Percentiles rank a stretch among this genome's conserved stretches.
phyloP scores from a whole-genome alignment of 64 coral and sea anemone species.

The Dendrophyllia cribrosa region DNA sequence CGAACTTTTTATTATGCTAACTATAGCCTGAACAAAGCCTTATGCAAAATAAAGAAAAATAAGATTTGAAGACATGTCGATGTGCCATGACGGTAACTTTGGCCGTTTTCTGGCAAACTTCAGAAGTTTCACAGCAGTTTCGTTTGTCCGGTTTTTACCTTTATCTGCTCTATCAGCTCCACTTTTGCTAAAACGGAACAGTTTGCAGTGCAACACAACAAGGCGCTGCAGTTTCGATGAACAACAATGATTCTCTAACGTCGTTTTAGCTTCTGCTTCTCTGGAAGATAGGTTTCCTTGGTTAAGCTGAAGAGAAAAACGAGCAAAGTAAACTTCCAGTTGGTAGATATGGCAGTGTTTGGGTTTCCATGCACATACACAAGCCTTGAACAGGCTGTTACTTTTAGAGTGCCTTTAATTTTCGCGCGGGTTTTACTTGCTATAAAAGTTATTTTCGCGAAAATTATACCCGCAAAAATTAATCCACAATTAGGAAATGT shows the following conservation, averaged over 20 bases:
- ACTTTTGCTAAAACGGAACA: slow-evolving; percentile 27
- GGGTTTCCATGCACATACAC: no score
- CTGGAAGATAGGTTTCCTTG: slow-evolving; percentile 26
- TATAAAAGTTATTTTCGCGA: no score
- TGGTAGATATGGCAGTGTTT: no score
- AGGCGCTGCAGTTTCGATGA: slow-evolving; percentile 60
- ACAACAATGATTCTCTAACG: slow-evolving; percentile 68
- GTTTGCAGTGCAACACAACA: slow-evolving; percentile 57
- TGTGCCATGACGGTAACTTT: no score
- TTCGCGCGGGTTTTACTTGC: background rate
- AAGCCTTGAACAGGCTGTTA: no score
- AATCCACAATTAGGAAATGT: background rate
- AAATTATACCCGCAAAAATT: background rate
- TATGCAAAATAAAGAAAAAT: no score
- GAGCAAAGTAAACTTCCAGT: background rate
- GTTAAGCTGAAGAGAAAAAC: background rate
- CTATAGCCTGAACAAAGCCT: no score
- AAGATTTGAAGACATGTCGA: no score
- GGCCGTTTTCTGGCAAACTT: no score
- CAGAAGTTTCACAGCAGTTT: no score
- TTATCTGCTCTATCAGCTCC: background rate
- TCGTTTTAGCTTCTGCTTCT: slow-evolving; percentile 63
- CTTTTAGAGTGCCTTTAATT: no score
- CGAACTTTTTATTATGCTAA: no score
- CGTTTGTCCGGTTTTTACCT: background rate